Evolutionary conservation across 2,113 vertebrate genomes (phyloP), one percentile per base, ranked within the genome.

Genomic region (Leptobrachium leishanense): DNA sequence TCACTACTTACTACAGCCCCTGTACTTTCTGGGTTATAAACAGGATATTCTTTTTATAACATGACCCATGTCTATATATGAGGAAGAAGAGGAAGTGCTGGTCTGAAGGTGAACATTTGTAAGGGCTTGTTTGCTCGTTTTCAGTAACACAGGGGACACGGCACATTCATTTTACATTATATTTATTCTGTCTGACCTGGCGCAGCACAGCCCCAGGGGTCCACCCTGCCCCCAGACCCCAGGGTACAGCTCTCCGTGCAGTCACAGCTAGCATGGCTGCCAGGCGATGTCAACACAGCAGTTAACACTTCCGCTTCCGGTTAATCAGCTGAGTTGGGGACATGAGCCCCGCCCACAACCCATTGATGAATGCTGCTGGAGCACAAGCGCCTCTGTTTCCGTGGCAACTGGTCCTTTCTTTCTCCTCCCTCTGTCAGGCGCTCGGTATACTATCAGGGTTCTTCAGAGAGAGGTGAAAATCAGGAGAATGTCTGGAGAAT

Each of bases 151-250:
- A 4, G 59, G 13, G 59, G 5, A 5, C 11, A n/a, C 2, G 8
- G 15, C 59, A 62, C 5, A 62, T 62, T 13, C 11, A 5, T 62
- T 62, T 31, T 31, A 0, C 20, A 31, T 31, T 31, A 31, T 1
- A 31, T 31, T 31, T 31, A 31, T 31, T 8, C 41, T 44, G 39
- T 54, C 77, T 79, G 43, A 79, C 77, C 77, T 72, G 69, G 5
- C 77, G 69, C 44, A 72, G 62, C 13, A 64, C 11, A 39, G 12
- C 57, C 68, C 31, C 43, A 2, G 68, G 31, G 12, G 59, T 50
- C 76, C 76, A 53, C 12, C 55, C 68, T 42, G 43, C 59, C 3
- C 68, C 76, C 43, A 68, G 12, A 2, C 76, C 68, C 76, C 68
- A 39, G 1, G 77, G 62, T 2, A 65, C 69, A 6, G 44, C 43